Conservation (phyloP, 2,113 vertebrate genomes). For the Ancistrus triradiatus region DNA sequence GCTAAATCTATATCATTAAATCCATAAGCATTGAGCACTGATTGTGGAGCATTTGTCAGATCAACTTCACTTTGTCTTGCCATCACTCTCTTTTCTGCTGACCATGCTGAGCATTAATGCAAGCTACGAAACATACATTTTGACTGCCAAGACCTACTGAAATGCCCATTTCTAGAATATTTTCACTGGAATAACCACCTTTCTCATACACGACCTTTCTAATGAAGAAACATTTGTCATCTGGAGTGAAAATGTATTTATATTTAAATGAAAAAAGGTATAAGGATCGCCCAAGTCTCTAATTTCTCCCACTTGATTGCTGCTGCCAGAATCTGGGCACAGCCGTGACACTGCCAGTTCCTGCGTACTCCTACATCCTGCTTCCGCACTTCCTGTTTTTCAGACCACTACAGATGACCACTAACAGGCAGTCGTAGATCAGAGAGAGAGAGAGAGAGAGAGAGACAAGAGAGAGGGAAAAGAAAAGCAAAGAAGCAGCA, state of each 20-base stretch:
- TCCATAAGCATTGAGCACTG: no score
- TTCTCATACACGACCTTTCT: no score
- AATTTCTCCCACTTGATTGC: no score
- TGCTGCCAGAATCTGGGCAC: constrained; percentile 53
- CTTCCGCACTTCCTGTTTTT: constrained; percentile 74
- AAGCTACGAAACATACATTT: no score
- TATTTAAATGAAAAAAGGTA: neutral
- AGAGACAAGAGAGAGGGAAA: constrained; percentile 39
- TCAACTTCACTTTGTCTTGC: no score
- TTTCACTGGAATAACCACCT: no score
- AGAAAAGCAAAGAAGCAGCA: constrained; percentile 45
- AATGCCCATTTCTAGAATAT: no score
- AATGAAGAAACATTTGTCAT: neutral
- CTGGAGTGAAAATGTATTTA: neutral
- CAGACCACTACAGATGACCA: constrained; percentile 58
- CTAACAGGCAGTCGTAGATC: constrained; percentile 37
- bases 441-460: constrained; percentile 28
- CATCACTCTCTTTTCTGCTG: no score
- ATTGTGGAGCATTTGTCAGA: no score
- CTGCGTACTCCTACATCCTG: constrained; percentile 68
- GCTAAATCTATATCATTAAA: no score
- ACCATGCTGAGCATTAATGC: no score
- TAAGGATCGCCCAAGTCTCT: neutral
- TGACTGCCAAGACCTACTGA: no score
- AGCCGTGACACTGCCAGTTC: constrained; percentile 63